Conservation (phyloP, 1,140 invertebrate genomes). For the Mercenaria mercenaria region DNA sequence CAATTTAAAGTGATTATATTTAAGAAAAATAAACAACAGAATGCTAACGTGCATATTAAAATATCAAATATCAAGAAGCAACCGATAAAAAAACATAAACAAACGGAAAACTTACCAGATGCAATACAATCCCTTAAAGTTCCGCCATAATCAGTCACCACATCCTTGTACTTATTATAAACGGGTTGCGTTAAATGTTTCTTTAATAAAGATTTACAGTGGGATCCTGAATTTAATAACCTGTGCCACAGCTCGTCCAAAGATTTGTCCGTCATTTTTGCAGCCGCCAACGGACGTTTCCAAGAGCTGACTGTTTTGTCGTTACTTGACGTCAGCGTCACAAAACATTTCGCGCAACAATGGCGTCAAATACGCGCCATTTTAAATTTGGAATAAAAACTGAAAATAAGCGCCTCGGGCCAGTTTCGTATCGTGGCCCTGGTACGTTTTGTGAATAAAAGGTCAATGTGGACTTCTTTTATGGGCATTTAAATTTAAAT, state of each 20-base stretch:
- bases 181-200: slow-evolving; percentile 76
- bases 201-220: slow-evolving; percentile 77
- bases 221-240: slow-evolving; percentile 42
- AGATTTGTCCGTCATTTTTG: neutral
- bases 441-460: too few relatives aligned
- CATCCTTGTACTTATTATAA: slow-evolving; percentile 75
- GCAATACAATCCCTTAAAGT: slow-evolving; percentile 79
- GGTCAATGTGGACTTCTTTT: too few relatives aligned
- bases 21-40: too few relatives aligned
- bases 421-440: too few relatives aligned
- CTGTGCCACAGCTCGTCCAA: slow-evolving; percentile 14
- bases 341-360: neutral
- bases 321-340: neutral
- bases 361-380: neutral
- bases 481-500: too few relatives aligned
- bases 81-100: too few relatives aligned
- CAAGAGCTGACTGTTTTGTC: neutral
- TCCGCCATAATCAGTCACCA: slow-evolving; percentile 76
- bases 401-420: too few relatives aligned
- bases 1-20: too few relatives aligned
- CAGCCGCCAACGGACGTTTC: neutral
- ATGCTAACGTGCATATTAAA: too few relatives aligned
- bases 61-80: too few relatives aligned
- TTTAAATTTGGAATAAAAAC: too few relatives aligned
- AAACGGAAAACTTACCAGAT: slow-evolving; percentile 79